Conservation (phyloP, 2,888 invertebrate species). For the Orchesella flavescens region DNA sequence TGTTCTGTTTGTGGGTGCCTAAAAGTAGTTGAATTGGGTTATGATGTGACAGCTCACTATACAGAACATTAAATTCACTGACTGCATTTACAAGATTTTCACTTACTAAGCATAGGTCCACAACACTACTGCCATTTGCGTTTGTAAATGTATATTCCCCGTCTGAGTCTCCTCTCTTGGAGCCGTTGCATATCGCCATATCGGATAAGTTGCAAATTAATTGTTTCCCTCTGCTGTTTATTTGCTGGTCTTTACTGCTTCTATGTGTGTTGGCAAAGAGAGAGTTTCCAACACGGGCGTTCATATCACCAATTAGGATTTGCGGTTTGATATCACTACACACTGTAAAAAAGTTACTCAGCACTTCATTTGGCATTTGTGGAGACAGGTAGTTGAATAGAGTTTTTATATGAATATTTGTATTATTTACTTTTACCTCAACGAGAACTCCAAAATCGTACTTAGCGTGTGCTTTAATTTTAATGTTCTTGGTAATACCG, state of each 20-base stretch:
- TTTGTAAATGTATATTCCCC: constrained; percentile 22
- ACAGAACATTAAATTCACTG: background rate
- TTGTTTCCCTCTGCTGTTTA: background rate
- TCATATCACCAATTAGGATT: background rate
- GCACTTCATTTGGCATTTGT: too few species aligned
- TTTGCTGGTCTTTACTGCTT: background rate
- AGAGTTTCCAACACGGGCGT: background rate
- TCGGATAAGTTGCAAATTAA: background rate
- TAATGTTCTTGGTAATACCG: background rate
- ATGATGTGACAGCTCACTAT: constrained; percentile 7
- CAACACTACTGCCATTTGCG: constrained; percentile 18
- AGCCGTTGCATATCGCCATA: constrained; percentile 5
- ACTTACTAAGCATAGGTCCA: background rate
- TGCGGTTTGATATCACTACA: background rate
- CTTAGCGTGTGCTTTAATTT: too few species aligned
- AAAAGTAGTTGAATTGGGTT: background rate
- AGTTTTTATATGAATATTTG: too few species aligned
- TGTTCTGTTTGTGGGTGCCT: too few species aligned
- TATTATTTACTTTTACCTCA: too few species aligned
- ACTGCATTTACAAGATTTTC: too few species aligned
- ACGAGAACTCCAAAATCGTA: too few species aligned
- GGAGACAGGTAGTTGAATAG: too few species aligned
- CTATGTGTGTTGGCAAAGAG: background rate
- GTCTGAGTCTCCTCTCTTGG: background rate
- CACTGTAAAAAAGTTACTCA: too few species aligned